Base-by-base conservation (phyloP, 2,888 invertebrate species). In the Dusona sp. region DNA sequence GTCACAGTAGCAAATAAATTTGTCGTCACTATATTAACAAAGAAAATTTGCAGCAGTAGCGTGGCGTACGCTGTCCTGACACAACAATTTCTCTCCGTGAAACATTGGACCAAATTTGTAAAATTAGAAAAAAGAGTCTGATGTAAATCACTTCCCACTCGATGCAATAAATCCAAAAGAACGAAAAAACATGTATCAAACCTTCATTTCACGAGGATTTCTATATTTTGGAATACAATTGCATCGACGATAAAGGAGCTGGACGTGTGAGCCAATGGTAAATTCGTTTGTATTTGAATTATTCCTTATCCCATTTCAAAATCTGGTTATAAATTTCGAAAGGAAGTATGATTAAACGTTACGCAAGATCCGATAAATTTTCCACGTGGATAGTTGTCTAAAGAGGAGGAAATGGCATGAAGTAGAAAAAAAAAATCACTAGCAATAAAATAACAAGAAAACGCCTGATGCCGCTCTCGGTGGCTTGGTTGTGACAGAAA, bases 401-500 rank as follows among this genome's bases (percentile, higher is more conserved):
- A 29, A 29, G 13, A 13, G 61, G 16, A 29, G 29, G 13, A 13
- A 57, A 57, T 13, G 25, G 57, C 16, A 61, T 61, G 16, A 6
- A 61, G 11, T 57, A 75, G 19, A 45, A 64, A 61, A 45, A 61
- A 64, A 72, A 51, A 65, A 51, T 36, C 25, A 51, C 51, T 29
- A 64, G 19, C 2, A 70, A 64, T 65, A 38, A n/a, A 33, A 54
- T 42, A 33, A 48, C 42, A 65, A 72, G 61, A 72, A 70, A 83
- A 61, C 29, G 51, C 29, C 80, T 33, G 16, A 70, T 84, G 42
- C 11, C 45, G n/a, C 61, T 51, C 61, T 61, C 36, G 67, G 64
- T 36, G 42, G 51, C 42, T 73, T 72, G 25, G 78, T 70, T 83
- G 79, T 84, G 87, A 88, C 87, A 83, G 84, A 86, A 85, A 88